Evolutionary conservation across 2,888 invertebrate genomes (phyloP).

Genomic region (Campaea margaritaria): DNA sequence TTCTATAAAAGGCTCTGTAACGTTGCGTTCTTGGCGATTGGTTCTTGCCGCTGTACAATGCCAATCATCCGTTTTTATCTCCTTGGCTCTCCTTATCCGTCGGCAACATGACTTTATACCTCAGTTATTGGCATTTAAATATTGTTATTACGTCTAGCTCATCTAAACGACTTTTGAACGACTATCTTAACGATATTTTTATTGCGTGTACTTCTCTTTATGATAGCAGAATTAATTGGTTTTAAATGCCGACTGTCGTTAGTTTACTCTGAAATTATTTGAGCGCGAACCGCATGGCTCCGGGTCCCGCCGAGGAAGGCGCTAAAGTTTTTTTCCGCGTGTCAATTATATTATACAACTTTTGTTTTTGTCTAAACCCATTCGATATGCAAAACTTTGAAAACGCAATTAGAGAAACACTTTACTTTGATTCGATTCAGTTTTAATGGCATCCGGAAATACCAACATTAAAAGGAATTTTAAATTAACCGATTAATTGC

Average conservation of each 20-base stretch:
- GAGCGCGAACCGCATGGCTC: slow-evolving; percentile 4
- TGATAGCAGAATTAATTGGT: slow-evolving; percentile 38
- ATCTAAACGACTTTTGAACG: slow-evolving; percentile 30
- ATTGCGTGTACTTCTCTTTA: slow-evolving; percentile 36
- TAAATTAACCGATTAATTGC: slow-evolving; percentile 45
- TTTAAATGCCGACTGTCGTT: slow-evolving; percentile 35
- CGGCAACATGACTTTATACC: slow-evolving; percentile 26
- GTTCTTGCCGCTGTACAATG: slow-evolving; percentile 23
- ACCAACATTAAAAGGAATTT: slow-evolving; percentile 55
- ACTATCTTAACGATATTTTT: slow-evolving; percentile 40
- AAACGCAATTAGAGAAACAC: slow-evolving; percentile 54
- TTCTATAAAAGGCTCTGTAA: slow-evolving; percentile 36
- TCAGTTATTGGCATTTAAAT: slow-evolving; percentile 37
- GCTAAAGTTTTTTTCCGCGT: slow-evolving; percentile 30
- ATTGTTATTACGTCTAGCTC: slow-evolving; percentile 29
- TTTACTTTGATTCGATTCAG: slow-evolving; percentile 47
- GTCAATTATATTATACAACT: slow-evolving; percentile 23
- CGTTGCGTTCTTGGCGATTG: slow-evolving; percentile 25
- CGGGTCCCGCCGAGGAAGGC: slow-evolving; percentile 8
- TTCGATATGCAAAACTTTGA: slow-evolving; percentile 62
- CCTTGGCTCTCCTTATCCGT: slow-evolving; percentile 29
- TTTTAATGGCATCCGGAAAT: slow-evolving; percentile 56
- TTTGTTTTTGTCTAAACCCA: slow-evolving; percentile 55
- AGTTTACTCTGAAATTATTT: slow-evolving; percentile 29
- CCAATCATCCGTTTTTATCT: slow-evolving; percentile 37